Evolutionary conservation across 2,888 invertebrate species (phyloP), one percentile per base, ranked within the genome.

Genomic region (Caenorhabditis sp.): DNA sequence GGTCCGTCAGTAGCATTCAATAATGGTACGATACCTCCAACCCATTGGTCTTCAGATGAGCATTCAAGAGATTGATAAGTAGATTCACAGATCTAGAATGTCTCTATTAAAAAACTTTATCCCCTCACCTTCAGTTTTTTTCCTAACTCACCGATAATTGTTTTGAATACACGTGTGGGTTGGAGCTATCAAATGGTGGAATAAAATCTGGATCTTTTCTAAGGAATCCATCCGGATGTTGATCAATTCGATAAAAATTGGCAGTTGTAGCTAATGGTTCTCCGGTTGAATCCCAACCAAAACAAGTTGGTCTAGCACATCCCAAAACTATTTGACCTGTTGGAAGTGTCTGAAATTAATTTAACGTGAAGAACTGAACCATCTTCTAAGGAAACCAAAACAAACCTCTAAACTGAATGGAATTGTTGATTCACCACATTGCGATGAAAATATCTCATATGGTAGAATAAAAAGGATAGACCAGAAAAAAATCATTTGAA

Each of bases 271-370:
- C 64, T 1, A 77, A 66, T 31, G 80, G 77, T 10, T 76, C 65
- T 2, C 83, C 86, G 10, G 68, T 65, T 17, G 81, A 54, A 25
- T 66, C 57, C 82, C 83, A 86, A 20, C 86, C 86, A 54, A 87
- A 87, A 53, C 87, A 87, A 1, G 76, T 75, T 2, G 86, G 86
- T 36, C 86, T 61, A 1, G 85, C 87, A 68, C 86, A 86, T 14
- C 82, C 82, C 1, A 82, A 63, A 20, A 78, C 63, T n/a, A 78
- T 80, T 63, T 84, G 83, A 17, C 80, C 81, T 31, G 73, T 71
- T 5, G 77, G 57, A 1, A 82, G 70, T 0, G 75, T 72, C 83
- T 83, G 56, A 38, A 72, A 63, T 23, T 23, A 58, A n/a, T 20
- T 43, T 21, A 31, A 31, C n/a, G 20, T 27, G 52, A 23, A 14